Evolutionary conservation across 2,888 invertebrate genomes (phyloP).

Genomic region (Ernsta delagoae): DNA sequence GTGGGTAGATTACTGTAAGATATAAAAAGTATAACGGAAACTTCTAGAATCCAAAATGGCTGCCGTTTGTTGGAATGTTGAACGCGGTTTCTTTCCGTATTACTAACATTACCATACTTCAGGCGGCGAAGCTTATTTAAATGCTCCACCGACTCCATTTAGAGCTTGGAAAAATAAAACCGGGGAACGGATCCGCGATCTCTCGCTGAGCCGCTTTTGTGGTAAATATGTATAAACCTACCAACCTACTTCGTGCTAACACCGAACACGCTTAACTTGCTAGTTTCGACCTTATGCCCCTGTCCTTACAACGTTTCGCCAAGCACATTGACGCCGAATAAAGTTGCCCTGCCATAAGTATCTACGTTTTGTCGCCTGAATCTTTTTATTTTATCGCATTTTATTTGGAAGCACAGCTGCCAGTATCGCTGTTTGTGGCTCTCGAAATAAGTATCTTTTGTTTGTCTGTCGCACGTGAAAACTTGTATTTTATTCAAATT

Average conservation of each 20-base stretch:
- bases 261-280: slow-evolving; percentile 39
- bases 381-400: slow-evolving; percentile 82
- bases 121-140: slow-evolving; percentile 83
- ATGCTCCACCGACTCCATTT: slow-evolving; percentile 85
- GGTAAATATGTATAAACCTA: slow-evolving; percentile 83
- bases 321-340: slow-evolving; percentile 34
- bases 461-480: slow-evolving; percentile 45
- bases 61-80: slow-evolving; percentile 58
- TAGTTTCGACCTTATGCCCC: slow-evolving; percentile 53
- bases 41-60: slow-evolving; percentile 52
- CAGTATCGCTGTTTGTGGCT: slow-evolving; percentile 73
- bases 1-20: too few species aligned
- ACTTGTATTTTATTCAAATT: slow-evolving; percentile 29
- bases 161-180: slow-evolving; percentile 85
- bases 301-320: not conserved
- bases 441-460: slow-evolving; percentile 52
- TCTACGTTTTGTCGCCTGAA: slow-evolving; percentile 79
- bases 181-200: slow-evolving; percentile 80
- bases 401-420: slow-evolving; percentile 82
- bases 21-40: too few species aligned
- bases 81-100: slow-evolving; percentile 80
- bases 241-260: slow-evolving; percentile 52
- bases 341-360: slow-evolving; percentile 69
- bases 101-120: slow-evolving; percentile 84
- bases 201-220: slow-evolving; percentile 83